Evolutionary conservation across 2,888 invertebrate genomes (phyloP).

Genomic region (Machimus atricapillus): DNA sequence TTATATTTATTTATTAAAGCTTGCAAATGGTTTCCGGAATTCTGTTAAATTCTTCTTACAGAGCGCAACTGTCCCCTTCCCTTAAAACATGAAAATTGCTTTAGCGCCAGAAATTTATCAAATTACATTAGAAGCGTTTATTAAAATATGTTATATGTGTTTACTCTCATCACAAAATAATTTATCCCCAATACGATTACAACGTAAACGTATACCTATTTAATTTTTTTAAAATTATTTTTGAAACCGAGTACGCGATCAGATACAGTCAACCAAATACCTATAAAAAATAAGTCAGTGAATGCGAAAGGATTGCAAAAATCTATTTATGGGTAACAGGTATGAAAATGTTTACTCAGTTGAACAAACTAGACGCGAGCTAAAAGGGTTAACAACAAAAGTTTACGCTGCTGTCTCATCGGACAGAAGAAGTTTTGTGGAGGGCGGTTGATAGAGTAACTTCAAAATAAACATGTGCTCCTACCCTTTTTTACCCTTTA

Average conservation of each 20-base stretch:
- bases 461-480: background rate
- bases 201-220: too few relatives aligned
- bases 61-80: too few relatives aligned
- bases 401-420: background rate
- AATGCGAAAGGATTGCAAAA: background rate
- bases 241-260: too few relatives aligned
- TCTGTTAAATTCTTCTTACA: background rate
- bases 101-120: too few relatives aligned
- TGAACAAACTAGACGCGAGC: background rate
- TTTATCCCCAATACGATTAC: too few relatives aligned
- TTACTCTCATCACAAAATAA: too few relatives aligned
- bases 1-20: background rate
- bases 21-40: background rate
- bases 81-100: too few relatives aligned
- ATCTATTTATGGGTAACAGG: constrained; percentile 46
- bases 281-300: background rate
- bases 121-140: too few relatives aligned
- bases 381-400: background rate
- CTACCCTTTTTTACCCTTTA: background rate
- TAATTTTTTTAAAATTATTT: too few relatives aligned
- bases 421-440: background rate
- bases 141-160: too few relatives aligned
- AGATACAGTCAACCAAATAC: background rate
- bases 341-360: constrained; percentile 45
- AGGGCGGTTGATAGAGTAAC: background rate